Evolutionary conservation across 2,113 vertebrate genomes (phyloP).

Genomic region (Rynchops niger): DNA sequence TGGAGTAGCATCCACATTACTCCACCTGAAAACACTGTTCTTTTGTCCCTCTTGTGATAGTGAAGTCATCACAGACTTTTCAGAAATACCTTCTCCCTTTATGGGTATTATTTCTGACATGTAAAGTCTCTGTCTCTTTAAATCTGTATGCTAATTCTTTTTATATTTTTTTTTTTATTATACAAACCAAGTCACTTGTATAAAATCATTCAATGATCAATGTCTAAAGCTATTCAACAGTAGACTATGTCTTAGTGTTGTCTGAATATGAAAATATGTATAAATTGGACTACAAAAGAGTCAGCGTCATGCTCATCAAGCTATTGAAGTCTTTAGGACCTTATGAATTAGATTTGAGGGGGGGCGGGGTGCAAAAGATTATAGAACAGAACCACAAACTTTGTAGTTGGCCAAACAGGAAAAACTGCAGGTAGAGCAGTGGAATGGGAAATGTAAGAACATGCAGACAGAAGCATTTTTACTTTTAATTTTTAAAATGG

Average conservation of each 20-base stretch:
- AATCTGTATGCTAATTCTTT: not conserved
- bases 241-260: not conserved
- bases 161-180: not conserved
- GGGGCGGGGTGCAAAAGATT: not conserved
- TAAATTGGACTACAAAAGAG: not conserved
- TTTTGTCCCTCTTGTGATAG: not conserved
- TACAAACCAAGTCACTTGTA: not conserved
- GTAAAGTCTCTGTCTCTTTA: not conserved
- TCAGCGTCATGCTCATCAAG: not conserved
- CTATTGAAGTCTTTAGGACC: not conserved
- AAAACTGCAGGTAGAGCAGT: not conserved
- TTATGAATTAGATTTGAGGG: conserved; percentile 32
- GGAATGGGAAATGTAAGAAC: not conserved
- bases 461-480: not conserved
- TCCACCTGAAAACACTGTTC: not conserved
- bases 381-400: not conserved
- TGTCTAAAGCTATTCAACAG: not conserved
- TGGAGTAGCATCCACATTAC: not conserved
- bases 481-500: not conserved
- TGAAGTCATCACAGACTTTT: not conserved
- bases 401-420: not conserved
- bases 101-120: not conserved
- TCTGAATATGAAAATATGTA: not conserved
- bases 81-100: not conserved
- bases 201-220: not conserved